Evolutionary conservation across 1,140 invertebrate genomes (phyloP).

Genomic region (Asbolus verrucosus): DNA sequence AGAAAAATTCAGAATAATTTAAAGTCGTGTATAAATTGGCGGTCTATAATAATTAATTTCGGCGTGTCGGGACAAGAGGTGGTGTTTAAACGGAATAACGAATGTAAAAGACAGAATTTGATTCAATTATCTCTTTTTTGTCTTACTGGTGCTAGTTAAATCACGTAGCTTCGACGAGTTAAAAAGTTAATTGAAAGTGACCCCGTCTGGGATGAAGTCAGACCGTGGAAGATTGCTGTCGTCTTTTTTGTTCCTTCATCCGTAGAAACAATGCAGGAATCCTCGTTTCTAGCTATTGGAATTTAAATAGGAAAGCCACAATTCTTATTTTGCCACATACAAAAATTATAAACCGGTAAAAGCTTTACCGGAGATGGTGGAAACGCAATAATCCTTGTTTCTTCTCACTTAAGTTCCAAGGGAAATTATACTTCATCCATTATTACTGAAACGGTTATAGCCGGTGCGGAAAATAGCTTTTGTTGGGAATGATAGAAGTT

Average conservation of each 20-base stretch:
- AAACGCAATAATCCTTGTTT: conserved; percentile 35
- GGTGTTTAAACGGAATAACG: neutral
- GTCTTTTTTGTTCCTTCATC: too few relatives aligned
- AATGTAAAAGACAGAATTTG: conserved; percentile 6
- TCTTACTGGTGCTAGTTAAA: neutral
- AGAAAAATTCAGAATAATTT: too few relatives aligned
- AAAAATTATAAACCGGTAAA: conserved; percentile 38
- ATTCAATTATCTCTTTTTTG: conserved; percentile 11
- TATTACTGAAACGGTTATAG: conserved; percentile 17
- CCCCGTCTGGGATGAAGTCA: neutral
- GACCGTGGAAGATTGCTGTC: too few relatives aligned
- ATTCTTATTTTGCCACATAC: conserved; percentile 21
- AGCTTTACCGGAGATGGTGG: conserved; percentile 1
- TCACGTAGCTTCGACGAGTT: conserved; percentile 7
- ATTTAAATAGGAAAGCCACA: conserved; percentile 8
- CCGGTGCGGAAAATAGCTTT: neutral
- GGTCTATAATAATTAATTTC: too few relatives aligned
- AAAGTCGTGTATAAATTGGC: too few relatives aligned
- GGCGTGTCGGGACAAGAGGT: neutral
- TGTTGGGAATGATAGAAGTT: conserved; percentile 18
- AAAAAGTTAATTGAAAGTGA: conserved; percentile 15
- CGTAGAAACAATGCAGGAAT: too few relatives aligned
- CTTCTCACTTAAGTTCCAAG: conserved; percentile 32
- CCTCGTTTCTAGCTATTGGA: neutral
- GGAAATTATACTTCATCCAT: conserved; percentile 29